Evolutionary conservation across 2,888 invertebrate species (phyloP).

Genomic region (Thysanoteuthis rhombus): DNA sequence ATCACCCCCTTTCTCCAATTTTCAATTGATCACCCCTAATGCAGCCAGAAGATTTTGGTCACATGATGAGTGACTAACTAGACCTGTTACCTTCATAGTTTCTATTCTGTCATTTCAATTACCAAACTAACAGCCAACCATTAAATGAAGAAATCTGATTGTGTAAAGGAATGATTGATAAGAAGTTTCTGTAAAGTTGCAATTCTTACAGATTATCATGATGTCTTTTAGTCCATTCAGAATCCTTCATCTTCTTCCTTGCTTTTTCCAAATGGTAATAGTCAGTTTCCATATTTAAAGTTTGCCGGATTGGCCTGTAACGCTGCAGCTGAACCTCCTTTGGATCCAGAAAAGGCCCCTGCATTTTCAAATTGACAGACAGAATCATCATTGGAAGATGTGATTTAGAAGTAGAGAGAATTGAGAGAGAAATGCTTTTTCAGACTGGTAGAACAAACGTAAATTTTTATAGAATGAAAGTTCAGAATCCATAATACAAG

Average conservation of each 20-base stretch:
- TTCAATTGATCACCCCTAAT: too few relatives aligned
- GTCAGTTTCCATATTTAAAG: constrained; percentile 63
- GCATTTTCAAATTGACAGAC: constrained; percentile 18
- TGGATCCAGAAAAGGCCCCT: constrained; percentile 67
- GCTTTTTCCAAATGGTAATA: constrained; percentile 64
- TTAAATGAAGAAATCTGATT: neutral
- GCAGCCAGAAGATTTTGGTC: too few relatives aligned
- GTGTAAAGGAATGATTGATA: too few relatives aligned
- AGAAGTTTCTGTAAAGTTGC: neutral
- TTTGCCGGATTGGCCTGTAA: constrained; percentile 64
- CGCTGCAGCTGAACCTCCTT: constrained; percentile 64
- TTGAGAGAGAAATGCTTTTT: too few relatives aligned
- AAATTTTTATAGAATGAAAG: too few relatives aligned
- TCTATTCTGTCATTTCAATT: too few relatives aligned
- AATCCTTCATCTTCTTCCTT: constrained; percentile 58
- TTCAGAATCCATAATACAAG: too few relatives aligned
- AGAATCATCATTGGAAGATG: neutral
- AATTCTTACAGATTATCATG: constrained; percentile 63
- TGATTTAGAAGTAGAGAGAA: neutral
- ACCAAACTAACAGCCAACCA: too few relatives aligned
- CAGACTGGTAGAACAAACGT: too few relatives aligned
- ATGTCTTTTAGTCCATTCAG: constrained; percentile 65
- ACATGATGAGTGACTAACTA: too few relatives aligned
- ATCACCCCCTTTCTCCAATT: too few relatives aligned
- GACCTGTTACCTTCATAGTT: too few relatives aligned